phyloP scores from a whole-genome alignment of 2,797 vertebrate genomes.

The Mus minutoides region DNA sequence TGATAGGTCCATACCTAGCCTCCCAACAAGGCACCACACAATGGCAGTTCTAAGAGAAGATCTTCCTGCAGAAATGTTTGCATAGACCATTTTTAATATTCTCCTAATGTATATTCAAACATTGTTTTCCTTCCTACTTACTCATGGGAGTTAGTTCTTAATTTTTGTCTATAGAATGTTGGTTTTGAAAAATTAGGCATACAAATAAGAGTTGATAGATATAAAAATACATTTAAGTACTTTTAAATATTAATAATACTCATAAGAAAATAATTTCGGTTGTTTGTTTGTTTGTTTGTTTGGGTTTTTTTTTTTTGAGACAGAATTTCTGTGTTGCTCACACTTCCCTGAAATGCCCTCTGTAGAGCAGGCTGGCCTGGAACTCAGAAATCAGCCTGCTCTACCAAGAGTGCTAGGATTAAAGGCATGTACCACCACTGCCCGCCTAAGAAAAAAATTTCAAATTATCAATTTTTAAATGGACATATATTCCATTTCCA shows the following conservation, averaged over 20 bases:
- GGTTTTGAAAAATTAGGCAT: background rate
- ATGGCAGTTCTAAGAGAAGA: background rate
- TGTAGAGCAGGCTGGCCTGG: background rate
- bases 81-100: constrained; percentile 51
- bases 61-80: constrained; percentile 2
- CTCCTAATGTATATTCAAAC: background rate
- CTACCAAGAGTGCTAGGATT: background rate
- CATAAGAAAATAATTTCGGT: background rate
- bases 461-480: background rate
- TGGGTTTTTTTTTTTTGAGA: background rate
- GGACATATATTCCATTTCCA: background rate
- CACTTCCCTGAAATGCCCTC: background rate
- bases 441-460: background rate
- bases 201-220: background rate
- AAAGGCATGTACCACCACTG: background rate
- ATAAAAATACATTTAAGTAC: background rate
- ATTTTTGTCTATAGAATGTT: constrained; percentile 18
- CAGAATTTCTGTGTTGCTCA: background rate
- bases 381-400: background rate
- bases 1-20: background rate
- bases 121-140: constrained; percentile 47
- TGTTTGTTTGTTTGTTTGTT: background rate
- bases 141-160: constrained; percentile 39
- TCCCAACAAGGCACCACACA: background rate
- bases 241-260: background rate